A percentile compares a stretch with the other conserved stretches of the same genome.
These are phyloP conservation scores for Eufriesea mexicana DNA, from an alignment of 1,140 invertebrate genomes.

Conservation along the genomic window DNA sequence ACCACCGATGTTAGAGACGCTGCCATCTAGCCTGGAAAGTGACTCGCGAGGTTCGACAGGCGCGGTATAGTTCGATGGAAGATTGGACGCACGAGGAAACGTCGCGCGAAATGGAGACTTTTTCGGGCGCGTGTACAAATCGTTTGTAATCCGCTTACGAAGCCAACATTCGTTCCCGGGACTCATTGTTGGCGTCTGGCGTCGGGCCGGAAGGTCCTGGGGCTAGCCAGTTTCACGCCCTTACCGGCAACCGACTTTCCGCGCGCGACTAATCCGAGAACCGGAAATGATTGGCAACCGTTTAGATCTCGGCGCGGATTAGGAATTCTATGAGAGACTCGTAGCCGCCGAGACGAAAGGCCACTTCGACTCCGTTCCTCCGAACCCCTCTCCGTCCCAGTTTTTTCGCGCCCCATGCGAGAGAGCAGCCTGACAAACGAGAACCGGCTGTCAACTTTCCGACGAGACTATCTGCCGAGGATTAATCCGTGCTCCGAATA, in stretches of 20 bases:
- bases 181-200: slow-evolving; percentile 52
- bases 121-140: slow-evolving; percentile 74
- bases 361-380: background rate
- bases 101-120: slow-evolving; percentile 38
- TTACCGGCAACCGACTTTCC: slow-evolving; percentile 66
- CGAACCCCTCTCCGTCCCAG: no score
- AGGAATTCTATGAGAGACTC: slow-evolving; percentile 51
- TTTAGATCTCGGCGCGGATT: slow-evolving; percentile 80
- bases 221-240: slow-evolving; percentile 71
- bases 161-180: slow-evolving; percentile 60
- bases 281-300: slow-evolving; percentile 83
- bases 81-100: slow-evolving; percentile 22
- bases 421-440: slow-evolving; percentile 38
- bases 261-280: slow-evolving; percentile 80
- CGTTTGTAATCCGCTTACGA: slow-evolving; percentile 81
- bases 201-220: slow-evolving; percentile 40
- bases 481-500: slow-evolving; percentile 65
- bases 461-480: slow-evolving; percentile 76
- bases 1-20: background rate
- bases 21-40: no score
- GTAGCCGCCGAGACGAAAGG: slow-evolving; percentile 57
- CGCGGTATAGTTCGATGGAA: no score
- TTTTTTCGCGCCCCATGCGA: background rate
- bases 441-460: slow-evolving; percentile 73
- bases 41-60: no score